These are phyloP conservation scores for Caenorhabditis auriculariae DNA, from an alignment of 2,888 invertebrate genomes.

Conservation along the genomic window DNA sequence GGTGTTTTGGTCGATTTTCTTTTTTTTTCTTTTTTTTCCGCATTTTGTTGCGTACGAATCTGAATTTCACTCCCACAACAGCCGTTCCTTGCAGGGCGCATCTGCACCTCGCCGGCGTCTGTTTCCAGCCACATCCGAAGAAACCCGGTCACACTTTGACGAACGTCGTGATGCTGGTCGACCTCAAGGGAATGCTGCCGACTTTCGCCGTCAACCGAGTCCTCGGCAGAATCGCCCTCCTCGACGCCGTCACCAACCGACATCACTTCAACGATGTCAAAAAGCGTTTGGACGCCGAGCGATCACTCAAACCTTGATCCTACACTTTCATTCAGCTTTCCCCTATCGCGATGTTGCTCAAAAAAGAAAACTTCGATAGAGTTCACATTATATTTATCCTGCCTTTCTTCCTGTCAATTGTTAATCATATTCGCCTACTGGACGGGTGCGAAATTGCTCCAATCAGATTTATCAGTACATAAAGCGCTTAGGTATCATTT, in stretches of 20 bases:
- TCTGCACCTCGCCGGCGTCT: conserved; percentile 40
- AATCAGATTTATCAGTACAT: too few species aligned
- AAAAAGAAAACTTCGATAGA: too few species aligned
- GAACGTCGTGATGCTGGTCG: conserved; percentile 50
- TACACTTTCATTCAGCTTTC: too few species aligned
- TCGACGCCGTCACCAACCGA: conserved; percentile 46
- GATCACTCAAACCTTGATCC: too few species aligned
- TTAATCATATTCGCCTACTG: too few species aligned
- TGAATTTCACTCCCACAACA: background rate
- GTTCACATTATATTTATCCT: too few species aligned
- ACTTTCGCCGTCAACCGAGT: conserved; percentile 46
- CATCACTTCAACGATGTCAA: conserved; percentile 38
- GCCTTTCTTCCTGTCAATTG: too few species aligned
- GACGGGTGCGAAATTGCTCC: too few species aligned
- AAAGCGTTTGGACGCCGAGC: conserved; percentile 1
- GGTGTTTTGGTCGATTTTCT: too few species aligned
- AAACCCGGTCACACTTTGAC: conserved; percentile 32
- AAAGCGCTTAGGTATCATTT: too few species aligned
- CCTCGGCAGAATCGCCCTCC: conserved; percentile 45
- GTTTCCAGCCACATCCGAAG: conserved; percentile 41
- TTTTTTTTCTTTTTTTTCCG: too few species aligned
- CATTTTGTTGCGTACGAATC: background rate
- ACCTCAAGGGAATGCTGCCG: conserved; percentile 48
- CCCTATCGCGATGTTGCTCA: too few species aligned
- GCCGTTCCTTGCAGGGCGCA: conserved; percentile 33